These are phyloP conservation scores for Cotesia vestalis DNA, from an alignment of 1,140 invertebrate genomes.

Conservation along the genomic window DNA sequence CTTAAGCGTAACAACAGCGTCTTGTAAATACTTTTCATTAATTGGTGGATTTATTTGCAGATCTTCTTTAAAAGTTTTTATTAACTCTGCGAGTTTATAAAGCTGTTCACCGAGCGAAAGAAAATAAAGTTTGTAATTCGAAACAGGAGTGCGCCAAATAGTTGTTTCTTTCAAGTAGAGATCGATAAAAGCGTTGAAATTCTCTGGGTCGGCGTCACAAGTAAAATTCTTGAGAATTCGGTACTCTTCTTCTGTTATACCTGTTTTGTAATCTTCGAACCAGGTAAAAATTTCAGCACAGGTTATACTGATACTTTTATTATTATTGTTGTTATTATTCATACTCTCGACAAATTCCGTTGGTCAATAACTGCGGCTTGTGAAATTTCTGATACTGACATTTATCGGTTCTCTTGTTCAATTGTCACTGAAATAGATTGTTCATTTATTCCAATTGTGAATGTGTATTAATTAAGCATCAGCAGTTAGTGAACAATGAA, in stretches of 20 bases:
- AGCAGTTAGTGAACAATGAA: slow-evolving; percentile 14
- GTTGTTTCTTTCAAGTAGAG: slow-evolving; percentile 43
- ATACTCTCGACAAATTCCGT: no score
- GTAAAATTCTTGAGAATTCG: slow-evolving; percentile 53
- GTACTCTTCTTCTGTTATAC: slow-evolving; percentile 49
- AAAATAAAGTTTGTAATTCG: slow-evolving; percentile 45
- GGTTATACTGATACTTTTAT: slow-evolving; percentile 23
- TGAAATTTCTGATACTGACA: no score
- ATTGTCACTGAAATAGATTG: no score
- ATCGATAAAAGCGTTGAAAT: slow-evolving; percentile 54
- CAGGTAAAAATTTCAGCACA: slow-evolving; percentile 51
- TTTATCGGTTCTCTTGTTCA: no score
- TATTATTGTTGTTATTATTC: no score
- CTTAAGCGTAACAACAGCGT: slow-evolving; percentile 41
- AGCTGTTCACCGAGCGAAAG: slow-evolving; percentile 41
- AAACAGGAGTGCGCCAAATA: slow-evolving; percentile 46
- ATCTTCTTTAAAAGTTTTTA: slow-evolving; percentile 19
- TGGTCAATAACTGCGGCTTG: no score
- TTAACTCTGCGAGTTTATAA: slow-evolving; percentile 41
- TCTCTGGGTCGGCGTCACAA: slow-evolving; percentile 50
- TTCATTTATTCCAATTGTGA: neutral
- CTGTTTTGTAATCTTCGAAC: slow-evolving; percentile 45
- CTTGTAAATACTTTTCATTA: slow-evolving; percentile 42
- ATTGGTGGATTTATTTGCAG: slow-evolving; percentile 46
- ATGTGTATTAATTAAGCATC: neutral